phyloP scores from a whole-genome alignment of 2,888 invertebrate genomes.

The Colostygia pectinataria region DNA sequence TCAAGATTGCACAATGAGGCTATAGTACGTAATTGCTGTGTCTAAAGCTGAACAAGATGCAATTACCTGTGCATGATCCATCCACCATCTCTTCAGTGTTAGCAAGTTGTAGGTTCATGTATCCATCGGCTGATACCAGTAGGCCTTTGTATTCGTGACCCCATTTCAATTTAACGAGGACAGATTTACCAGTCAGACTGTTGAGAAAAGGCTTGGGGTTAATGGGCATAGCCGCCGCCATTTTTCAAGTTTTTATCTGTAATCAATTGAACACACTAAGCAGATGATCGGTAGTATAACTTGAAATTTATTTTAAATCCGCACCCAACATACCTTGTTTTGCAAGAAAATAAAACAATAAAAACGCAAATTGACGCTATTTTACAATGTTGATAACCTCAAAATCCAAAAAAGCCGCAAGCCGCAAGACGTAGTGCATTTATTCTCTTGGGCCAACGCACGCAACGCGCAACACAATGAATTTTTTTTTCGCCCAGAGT shows the following conservation, averaged over 20 bases:
- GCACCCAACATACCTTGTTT: constrained; percentile 4
- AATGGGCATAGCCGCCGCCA: constrained; percentile 95
- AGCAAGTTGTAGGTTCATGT: constrained; percentile 99
- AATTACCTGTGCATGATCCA: constrained; percentile 91
- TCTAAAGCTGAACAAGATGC: too few species aligned
- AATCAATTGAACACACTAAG: constrained; percentile 16
- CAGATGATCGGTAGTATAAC: neutral
- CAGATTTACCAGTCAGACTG: constrained; percentile 98
- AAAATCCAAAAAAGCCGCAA: neutral
- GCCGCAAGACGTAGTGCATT: too few species aligned
- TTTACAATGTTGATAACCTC: constrained; percentile 6
- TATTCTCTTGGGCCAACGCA: too few species aligned
- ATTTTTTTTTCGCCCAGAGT: too few species aligned
- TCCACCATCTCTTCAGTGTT: constrained; percentile 99
- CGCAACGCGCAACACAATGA: too few species aligned
- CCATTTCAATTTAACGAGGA: constrained; percentile 99
- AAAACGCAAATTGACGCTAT: constrained; percentile 1
- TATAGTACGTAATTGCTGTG: too few species aligned
- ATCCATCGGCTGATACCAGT: constrained; percentile 98
- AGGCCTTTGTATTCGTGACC: constrained; percentile 99
- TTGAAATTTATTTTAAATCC: neutral
- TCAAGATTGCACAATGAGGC: too few species aligned
- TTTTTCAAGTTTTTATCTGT: constrained; percentile 57
- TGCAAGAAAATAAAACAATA: neutral
- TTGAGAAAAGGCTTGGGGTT: constrained; percentile 99